A percentile compares a stretch with the other conserved stretches of the same genome.
These are phyloP conservation scores for Andrena haemorrhoa DNA, from an alignment of 2,888 invertebrate genomes.

Conservation along the genomic window DNA sequence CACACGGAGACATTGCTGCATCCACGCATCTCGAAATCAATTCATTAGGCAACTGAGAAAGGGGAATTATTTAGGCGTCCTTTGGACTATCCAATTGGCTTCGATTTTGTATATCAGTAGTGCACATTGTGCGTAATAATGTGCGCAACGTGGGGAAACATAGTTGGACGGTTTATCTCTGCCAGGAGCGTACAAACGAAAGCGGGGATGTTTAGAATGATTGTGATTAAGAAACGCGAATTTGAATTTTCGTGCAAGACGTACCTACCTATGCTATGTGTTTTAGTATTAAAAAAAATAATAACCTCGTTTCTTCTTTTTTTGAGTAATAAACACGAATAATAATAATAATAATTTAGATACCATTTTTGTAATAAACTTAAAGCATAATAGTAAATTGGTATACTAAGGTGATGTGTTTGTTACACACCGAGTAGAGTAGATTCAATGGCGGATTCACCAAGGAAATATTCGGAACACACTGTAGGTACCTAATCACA, in stretches of 20 bases:
- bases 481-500: background rate
- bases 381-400: background rate
- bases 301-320: background rate
- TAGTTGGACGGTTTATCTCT: too few species aligned
- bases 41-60: background rate
- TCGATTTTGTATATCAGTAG: too few species aligned
- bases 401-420: background rate
- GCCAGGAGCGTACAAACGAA: too few species aligned
- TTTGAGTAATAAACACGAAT: background rate
- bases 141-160: too few species aligned
- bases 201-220: too few species aligned
- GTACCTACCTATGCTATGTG: too few species aligned
- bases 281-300: too few species aligned
- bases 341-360: background rate
- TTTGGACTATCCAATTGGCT: background rate
- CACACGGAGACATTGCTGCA: background rate
- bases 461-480: too few species aligned
- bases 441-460: background rate
- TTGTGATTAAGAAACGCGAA: too few species aligned
- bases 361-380: background rate
- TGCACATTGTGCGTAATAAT: too few species aligned
- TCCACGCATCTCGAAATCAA: conserved; percentile 1
- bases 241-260: too few species aligned
- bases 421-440: background rate
- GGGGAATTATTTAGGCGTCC: background rate